Percentiles rank a stretch among this genome's conserved stretches.
Evolutionary conservation across 2,888 invertebrate species (phyloP).

Genomic region (Pollenia angustigena): DNA sequence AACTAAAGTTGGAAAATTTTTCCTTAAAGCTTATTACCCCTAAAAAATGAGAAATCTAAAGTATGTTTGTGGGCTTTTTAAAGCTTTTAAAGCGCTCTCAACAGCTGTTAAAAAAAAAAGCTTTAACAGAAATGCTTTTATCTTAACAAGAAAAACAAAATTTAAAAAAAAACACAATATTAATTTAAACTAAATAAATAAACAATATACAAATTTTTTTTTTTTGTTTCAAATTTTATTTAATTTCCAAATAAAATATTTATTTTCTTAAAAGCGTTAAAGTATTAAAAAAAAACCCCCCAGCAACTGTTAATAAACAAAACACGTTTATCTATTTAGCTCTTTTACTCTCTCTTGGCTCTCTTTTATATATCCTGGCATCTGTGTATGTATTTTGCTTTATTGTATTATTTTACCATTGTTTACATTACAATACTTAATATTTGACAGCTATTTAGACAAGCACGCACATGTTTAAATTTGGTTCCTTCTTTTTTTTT

Average conservation of each 20-base stretch:
- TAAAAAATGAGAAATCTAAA: conserved; percentile 50
- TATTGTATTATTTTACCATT: conserved; percentile 25
- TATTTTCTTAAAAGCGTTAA: neutral
- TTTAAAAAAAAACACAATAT: neutral
- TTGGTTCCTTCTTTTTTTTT: conserved; percentile 17
- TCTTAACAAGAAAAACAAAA: neutral
- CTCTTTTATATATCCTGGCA: neutral
- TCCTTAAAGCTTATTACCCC: conserved; percentile 66
- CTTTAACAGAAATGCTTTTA: conserved; percentile 38
- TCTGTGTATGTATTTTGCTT: neutral
- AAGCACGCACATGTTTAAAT: conserved; percentile 65
- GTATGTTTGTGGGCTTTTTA: conserved; percentile 53
- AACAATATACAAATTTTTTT: no score
- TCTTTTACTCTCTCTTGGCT: neutral
- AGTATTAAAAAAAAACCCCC: neutral
- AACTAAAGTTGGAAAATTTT: conserved; percentile 62
- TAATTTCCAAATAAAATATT: neutral
- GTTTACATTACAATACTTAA: conserved; percentile 56
- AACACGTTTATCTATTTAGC: conserved; percentile 9
- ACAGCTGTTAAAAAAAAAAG: conserved; percentile 61
- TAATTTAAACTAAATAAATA: neutral
- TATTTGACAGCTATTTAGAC: conserved; percentile 55
- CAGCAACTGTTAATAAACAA: neutral
- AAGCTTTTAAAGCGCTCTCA: conserved; percentile 35
- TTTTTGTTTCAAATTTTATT: no score